Conservation (phyloP, 2,113 vertebrate genomes). For the Jaculus jaculus region DNA sequence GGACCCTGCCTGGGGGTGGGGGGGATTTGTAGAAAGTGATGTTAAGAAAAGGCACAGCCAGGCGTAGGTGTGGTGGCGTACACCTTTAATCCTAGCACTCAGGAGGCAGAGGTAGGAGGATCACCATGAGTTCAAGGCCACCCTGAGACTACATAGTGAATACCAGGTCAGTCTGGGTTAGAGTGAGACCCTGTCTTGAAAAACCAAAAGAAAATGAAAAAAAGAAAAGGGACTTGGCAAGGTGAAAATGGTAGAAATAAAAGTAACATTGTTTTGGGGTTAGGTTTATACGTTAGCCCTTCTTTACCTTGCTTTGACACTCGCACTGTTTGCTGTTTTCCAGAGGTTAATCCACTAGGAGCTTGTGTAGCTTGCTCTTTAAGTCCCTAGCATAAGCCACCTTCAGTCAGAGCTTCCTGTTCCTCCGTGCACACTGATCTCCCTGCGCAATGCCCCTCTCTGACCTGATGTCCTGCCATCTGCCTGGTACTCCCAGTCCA, state of each 20-base stretch:
- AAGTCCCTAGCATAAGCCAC: background rate
- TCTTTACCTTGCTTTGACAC: background rate
- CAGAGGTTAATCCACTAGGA: background rate
- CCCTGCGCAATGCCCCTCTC: background rate
- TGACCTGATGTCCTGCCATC: background rate
- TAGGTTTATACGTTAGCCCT: conserved; percentile 27
- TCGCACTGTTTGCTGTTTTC: background rate
- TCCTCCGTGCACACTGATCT: background rate
- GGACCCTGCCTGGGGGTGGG: no score
- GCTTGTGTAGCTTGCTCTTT: background rate
- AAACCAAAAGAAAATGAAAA: no score
- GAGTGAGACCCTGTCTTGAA: no score
- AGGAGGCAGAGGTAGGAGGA: no score
- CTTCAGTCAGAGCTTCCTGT: background rate
- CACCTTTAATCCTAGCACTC: no score
- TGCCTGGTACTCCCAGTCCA: background rate
- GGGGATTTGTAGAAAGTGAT: background rate
- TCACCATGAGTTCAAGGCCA: no score
- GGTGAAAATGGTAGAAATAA: background rate
- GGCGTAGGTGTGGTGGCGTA: no score
- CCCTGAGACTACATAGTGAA: no score
- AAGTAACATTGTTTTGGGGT: conserved; percentile 57
- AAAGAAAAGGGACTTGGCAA: background rate
- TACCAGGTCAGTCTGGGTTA: no score
- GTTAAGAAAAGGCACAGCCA: background rate